phyloP scores from a whole-genome alignment of 2,888 invertebrate species.

The Drosophila atroscutellata region DNA sequence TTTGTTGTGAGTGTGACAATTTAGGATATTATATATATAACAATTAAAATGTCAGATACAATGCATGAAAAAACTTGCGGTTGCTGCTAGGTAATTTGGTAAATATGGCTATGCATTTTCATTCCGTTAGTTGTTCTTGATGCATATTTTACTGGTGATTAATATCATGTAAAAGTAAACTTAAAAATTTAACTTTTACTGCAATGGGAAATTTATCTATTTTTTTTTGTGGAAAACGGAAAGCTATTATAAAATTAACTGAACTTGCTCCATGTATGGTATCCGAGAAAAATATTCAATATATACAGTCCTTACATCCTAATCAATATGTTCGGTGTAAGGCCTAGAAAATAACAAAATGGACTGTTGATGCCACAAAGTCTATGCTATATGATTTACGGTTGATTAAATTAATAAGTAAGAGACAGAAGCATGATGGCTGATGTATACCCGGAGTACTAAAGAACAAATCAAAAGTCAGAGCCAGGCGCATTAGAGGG shows the following conservation, averaged over 20 bases:
- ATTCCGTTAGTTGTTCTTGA: not conserved
- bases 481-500: constrained; percentile 5
- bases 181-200: not conserved
- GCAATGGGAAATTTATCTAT: not conserved
- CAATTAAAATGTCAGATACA: constrained; percentile 4
- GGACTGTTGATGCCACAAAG: constrained; percentile 40
- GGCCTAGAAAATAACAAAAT: not conserved
- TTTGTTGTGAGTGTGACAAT: constrained; percentile 6
- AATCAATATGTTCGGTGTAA: not conserved
- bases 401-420: constrained; percentile 62
- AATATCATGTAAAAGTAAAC: not conserved
- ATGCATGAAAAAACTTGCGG: not conserved
- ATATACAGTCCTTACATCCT: not conserved
- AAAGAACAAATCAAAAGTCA: constrained; percentile 31
- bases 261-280: not conserved
- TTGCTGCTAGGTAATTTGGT: not conserved
- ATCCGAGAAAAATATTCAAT: not conserved
- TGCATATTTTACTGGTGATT: not conserved
- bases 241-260: not conserved
- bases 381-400: constrained; percentile 58
- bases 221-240: not conserved
- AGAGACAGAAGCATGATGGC: constrained; percentile 4
- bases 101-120: not conserved
- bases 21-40: constrained; percentile 30
- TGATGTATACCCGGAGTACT: constrained; percentile 1